Base-by-base conservation (phyloP, 2,113 vertebrate genomes). In the Malurus alboscapulatus region DNA sequence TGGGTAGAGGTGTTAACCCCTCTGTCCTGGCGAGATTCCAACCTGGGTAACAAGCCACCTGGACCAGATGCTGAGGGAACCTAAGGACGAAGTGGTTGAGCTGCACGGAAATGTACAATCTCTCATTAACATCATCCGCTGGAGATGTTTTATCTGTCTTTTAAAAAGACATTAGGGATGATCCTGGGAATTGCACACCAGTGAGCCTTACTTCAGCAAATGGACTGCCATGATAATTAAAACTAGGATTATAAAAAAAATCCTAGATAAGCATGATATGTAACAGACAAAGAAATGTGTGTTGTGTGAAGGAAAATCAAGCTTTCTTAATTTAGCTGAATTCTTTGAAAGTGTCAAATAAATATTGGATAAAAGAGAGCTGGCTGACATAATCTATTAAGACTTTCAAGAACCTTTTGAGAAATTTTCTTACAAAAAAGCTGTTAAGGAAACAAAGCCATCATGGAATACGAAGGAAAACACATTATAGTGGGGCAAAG, bases 361-460 rank as follows among this genome's bases (percentile, higher is more conserved):
- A 94, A 92, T 90, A 94, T n/a, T 85, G 55, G 63, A 79, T 92
- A 95, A 94, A 94, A 78, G 36, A 79, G 55, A 85, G 83, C n/a
- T 22, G 44, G 45, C 45, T 93, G 84, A 91, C 67, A 93, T 90
- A 93, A 91, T 87, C 87, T 96, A 54, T 67, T 54, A 93, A 84
- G 72, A 93, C 55, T 91, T 96, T 83, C 78, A 91, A 87, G 78
- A 85, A 94, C 44, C 84, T 92, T 96, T 92, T 91, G 91, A 89
- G 78, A 94, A 89, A 95, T 92, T 94, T 42, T 83, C 38, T 85
- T n/a, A 58, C 47, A 80, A 83, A 93, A 93, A 88, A 69, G n/a
- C 89, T 94, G 71, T 80, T 90, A 83, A 93, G 78, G 27, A 87
- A 88, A 69, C 50, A 66, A 92, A 95, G 67, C 63, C 14, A 0